A percentile compares a stretch with the other conserved stretches of the same genome.
Evolutionary conservation across 2,797 vertebrate species (phyloP).

Genomic region (Oryzias sinensis): DNA sequence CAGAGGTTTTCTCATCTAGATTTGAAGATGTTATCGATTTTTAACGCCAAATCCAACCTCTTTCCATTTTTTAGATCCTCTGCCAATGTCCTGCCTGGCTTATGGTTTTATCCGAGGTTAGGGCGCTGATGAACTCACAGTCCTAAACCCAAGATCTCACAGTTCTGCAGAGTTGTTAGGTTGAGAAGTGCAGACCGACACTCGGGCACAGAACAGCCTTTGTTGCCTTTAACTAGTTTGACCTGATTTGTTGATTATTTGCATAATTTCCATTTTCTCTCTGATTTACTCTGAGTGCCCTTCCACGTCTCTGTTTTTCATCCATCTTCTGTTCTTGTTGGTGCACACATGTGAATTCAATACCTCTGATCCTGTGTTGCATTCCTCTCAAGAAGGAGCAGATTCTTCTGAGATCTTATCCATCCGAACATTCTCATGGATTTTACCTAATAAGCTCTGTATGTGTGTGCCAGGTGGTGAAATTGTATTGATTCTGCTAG

Average conservation of each 20-base stretch:
- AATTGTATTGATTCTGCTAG: no score
- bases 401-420: constrained; percentile 43
- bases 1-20: constrained; percentile 1
- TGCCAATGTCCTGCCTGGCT: constrained; percentile 15
- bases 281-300: constrained; percentile 13
- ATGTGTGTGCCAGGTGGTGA: background rate
- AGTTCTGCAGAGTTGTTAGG: constrained; percentile 9
- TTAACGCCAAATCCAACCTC: constrained; percentile 14
- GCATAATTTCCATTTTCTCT: constrained; percentile 38
- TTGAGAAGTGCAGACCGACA: constrained; percentile 16
- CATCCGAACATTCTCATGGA: constrained; percentile 46
- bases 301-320: constrained; percentile 7
- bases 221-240: constrained; percentile 63
- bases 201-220: constrained; percentile 44
- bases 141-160: background rate
- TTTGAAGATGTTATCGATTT: constrained; percentile 10
- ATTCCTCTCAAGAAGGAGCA: constrained; percentile 15
- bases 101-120: constrained; percentile 19
- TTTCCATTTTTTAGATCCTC: constrained; percentile 8
- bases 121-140: constrained; percentile 12
- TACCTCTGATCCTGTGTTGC: constrained; percentile 36
- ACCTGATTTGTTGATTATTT: constrained; percentile 58
- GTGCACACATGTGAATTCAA: constrained; percentile 34
- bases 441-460: constrained; percentile 21
- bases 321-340: constrained; percentile 6